These are phyloP conservation scores for Catocala nupta DNA, from an alignment of 2,888 invertebrate species.

Conservation along the genomic window DNA sequence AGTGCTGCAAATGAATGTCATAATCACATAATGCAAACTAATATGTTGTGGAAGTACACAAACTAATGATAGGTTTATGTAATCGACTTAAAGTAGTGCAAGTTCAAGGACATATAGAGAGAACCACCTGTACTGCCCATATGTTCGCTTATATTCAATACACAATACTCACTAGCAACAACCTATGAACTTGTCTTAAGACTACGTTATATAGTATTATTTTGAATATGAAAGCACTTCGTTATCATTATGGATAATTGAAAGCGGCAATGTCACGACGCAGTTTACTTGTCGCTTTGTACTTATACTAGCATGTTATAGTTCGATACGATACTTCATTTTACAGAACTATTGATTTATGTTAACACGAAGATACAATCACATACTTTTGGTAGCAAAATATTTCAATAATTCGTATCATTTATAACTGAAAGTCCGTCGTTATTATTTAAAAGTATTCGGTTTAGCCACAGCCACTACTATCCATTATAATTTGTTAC, in stretches of 20 bases:
- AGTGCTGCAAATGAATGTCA: no score
- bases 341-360: slow-evolving; percentile 26
- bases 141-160: slow-evolving; percentile 4
- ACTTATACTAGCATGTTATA: slow-evolving; percentile 20
- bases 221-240: slow-evolving; percentile 20
- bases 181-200: slow-evolving; percentile 10
- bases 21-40: no score
- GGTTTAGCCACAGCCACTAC: slow-evolving; percentile 40
- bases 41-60: background rate
- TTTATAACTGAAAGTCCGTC: slow-evolving; percentile 35
- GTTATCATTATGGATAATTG: slow-evolving; percentile 8
- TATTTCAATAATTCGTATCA: slow-evolving; percentile 39
- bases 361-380: slow-evolving; percentile 24
- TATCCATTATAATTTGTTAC: slow-evolving; percentile 8
- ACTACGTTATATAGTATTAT: slow-evolving; percentile 17
- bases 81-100: background rate
- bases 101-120: no score
- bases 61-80: background rate
- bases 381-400: slow-evolving; percentile 49
- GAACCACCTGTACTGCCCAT: background rate
- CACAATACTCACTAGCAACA: slow-evolving; percentile 20
- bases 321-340: slow-evolving; percentile 12
- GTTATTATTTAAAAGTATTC: slow-evolving; percentile 18
- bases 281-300: no score
- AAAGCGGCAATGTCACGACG: slow-evolving; percentile 23